phyloP scores from a whole-genome alignment of 2,797 vertebrate genomes.

The Poeciliopsis paucimaculata region DNA sequence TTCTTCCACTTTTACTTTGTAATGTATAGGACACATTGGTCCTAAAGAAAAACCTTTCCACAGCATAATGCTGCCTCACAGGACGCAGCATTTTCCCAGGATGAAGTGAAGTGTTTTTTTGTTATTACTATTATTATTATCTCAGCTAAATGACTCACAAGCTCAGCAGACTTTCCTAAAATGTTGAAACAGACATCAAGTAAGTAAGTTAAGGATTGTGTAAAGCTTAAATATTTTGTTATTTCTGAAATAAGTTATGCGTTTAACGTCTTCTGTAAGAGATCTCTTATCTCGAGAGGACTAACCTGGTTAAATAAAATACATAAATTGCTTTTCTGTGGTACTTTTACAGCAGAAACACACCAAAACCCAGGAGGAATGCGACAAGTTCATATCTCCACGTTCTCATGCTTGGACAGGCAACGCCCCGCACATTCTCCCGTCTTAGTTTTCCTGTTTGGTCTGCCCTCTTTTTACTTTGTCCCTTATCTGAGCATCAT shows the following conservation, averaged over 20 bases:
- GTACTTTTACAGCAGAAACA: conserved; percentile 8
- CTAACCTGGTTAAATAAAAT: background rate
- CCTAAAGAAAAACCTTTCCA: background rate
- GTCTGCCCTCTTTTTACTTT: conserved; percentile 83
- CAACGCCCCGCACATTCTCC: conserved; percentile 73
- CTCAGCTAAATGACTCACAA: background rate
- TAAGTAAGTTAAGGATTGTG: background rate
- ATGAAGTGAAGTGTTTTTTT: background rate
- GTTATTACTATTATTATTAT: background rate
- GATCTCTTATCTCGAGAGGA: background rate
- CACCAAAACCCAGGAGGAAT: conserved; percentile 30
- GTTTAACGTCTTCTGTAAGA: background rate
- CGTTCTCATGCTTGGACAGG: conserved; percentile 64
- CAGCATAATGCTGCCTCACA: background rate
- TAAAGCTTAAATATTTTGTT: background rate
- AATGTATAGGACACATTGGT: no score
- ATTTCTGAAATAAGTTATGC: background rate
- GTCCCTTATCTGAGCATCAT: conserved; percentile 82
- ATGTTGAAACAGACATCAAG: background rate
- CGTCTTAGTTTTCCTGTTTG: conserved; percentile 84
- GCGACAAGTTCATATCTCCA: conserved; percentile 67
- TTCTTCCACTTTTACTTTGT: background rate
- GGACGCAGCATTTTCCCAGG: background rate
- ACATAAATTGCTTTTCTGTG: background rate
- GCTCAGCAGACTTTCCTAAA: background rate